Evolutionary conservation across 1,140 invertebrate genomes (phyloP).

Genomic region (Manduca sexta): DNA sequence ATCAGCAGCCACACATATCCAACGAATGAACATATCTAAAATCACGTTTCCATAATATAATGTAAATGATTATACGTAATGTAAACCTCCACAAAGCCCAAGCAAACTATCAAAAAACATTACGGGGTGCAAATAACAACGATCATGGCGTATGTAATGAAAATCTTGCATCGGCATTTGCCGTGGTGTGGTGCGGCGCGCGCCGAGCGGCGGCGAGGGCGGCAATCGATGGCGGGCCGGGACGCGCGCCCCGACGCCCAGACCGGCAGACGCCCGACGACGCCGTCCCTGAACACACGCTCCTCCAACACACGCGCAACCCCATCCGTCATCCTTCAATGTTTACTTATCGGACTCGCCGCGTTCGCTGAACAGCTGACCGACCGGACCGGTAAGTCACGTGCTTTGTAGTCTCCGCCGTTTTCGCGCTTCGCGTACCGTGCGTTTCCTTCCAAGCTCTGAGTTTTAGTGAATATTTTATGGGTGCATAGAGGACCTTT

Average conservation of each 20-base stretch:
- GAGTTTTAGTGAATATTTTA: conserved; percentile 25
- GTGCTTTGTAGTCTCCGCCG: conserved; percentile 30
- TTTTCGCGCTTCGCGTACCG: conserved; percentile 10
- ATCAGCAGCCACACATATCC: conserved; percentile 14
- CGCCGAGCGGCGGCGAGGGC: conserved; percentile 51
- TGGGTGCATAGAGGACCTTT: conserved; percentile 20
- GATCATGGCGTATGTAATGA: conserved; percentile 69
- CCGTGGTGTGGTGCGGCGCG: conserved; percentile 50
- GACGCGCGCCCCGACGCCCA: conserved; percentile 57
- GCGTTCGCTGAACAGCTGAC: conserved; percentile 70
- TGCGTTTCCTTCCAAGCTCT: conserved; percentile 6
- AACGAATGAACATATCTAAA: conserved; percentile 6
- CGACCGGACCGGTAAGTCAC: conserved; percentile 64
- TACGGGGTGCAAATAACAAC: conserved; percentile 71
- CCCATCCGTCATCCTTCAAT: conserved; percentile 51
- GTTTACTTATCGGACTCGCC: conserved; percentile 56
- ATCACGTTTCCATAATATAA: conserved; percentile 14
- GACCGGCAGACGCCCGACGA: conserved; percentile 66
- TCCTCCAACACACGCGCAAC: conserved; percentile 39
- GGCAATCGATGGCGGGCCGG: conserved; percentile 61
- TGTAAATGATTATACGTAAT: conserved; percentile 21
- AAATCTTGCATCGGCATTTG: conserved; percentile 65
- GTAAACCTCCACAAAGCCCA: conserved; percentile 31
- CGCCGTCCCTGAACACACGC: conserved; percentile 59
- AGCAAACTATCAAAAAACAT: conserved; percentile 69